phyloP scores from a whole-genome alignment of 1,140 invertebrate genomes.

The Delia radicum region DNA sequence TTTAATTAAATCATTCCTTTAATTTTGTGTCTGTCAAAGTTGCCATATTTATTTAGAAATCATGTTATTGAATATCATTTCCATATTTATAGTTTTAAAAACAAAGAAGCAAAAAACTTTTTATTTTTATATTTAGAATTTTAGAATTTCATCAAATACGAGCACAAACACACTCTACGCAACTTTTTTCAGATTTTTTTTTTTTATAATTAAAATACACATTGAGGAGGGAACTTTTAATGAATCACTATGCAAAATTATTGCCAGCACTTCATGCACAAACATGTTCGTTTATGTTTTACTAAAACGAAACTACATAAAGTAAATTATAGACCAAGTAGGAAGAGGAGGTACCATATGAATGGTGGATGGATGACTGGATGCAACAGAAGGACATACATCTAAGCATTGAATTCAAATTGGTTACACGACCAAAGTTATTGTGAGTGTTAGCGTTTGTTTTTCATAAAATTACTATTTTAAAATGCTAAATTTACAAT shows the following conservation, averaged over 20 bases:
- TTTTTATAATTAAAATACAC: constrained; percentile 14
- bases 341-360: not conserved
- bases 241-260: constrained; percentile 5
- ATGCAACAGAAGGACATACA: not conserved
- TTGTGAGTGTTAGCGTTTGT: not conserved
- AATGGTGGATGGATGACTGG: not conserved
- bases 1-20: not conserved
- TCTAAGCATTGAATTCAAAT: not conserved
- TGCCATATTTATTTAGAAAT: constrained; percentile 4
- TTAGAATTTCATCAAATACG: not conserved
- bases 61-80: constrained; percentile 17
- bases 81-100: constrained; percentile 11
- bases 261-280: not conserved
- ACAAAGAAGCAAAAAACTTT: not conserved
- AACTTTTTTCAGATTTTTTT: not conserved
- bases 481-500: constrained; percentile 7
- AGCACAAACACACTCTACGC: not conserved
- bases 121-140: too few species aligned
- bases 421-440: not conserved
- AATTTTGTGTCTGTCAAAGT: not conserved
- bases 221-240: constrained; percentile 2
- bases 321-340: not conserved
- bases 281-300: not conserved
- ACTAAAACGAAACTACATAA: not conserved
- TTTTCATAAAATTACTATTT: constrained; percentile 8